Evolutionary conservation across 2,113 vertebrate species (phyloP), one percentile per base, ranked within the genome.

Genomic region (Elephas maximus): DNA sequence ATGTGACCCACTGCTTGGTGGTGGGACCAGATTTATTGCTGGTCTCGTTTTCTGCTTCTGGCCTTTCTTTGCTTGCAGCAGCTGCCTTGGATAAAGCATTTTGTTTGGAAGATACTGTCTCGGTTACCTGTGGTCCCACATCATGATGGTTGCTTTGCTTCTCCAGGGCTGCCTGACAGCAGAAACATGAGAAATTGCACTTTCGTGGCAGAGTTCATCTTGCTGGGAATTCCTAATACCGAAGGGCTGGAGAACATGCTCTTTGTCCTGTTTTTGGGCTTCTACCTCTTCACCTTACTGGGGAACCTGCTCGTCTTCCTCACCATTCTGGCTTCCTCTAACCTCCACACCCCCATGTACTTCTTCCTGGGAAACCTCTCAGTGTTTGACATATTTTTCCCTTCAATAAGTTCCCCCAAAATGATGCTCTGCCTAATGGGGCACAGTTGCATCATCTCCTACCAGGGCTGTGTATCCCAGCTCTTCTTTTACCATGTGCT

Each of bases 231-330:
- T 77, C 91, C 97, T 11, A 73, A 86, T 62, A 94, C 98, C 1
- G 92, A 90, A 6, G 96, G 97, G 8, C 94, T 81, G 23, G 78
- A 57, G 73, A 78, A 88, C 0, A 83, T 98, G 9, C 94, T 98
- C 3, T 98, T 98, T 53, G 77, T 96, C 48, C 30, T 98, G 28
- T 97, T 98, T 83, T 60, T 98, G 41, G 51, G 96, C 28, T 91
- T 90, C 51, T 98, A 98, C 81, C 69, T 98, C 30, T 21, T 93
- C 74, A 97, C 98, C 65, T 87, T 98, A 73, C 93, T 91, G 63
- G 98, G 98, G 76, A 98, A 99, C 89, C 87, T 96, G 57, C 94
- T 98, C 92, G 98, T 98, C 62, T 97, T 99, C n/a, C 96, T 95
- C 12, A 71, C 98, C 67, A 97, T 97, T 7, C 37, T 96, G 51